phyloP scores from a whole-genome alignment of 1,140 invertebrate species.

The Camponotus pennsylvanicus region DNA sequence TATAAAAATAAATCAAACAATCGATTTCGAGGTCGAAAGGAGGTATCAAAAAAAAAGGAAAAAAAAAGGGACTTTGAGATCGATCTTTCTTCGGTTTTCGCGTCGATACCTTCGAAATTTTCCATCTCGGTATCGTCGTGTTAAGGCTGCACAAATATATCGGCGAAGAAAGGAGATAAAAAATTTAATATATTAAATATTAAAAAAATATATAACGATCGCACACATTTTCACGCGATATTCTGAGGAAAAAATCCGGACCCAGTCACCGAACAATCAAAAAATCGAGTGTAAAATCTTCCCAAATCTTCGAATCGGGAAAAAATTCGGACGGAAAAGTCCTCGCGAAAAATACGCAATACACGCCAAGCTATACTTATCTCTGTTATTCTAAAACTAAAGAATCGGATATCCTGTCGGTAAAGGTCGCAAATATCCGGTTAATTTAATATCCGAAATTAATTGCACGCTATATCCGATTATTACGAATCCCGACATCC shows the following conservation, averaged over 20 bases:
- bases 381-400: not conserved
- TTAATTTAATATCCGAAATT: constrained; percentile 33
- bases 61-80: not conserved
- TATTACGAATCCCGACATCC: constrained; percentile 8
- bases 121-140: constrained; percentile 10
- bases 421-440: constrained; percentile 14
- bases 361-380: not conserved
- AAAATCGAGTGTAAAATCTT: not conserved
- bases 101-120: constrained; percentile 8
- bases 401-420: not conserved
- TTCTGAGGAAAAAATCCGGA: constrained; percentile 1
- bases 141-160: constrained; percentile 9
- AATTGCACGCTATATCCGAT: constrained; percentile 16
- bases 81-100: not conserved
- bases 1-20: constrained; percentile 1
- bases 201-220: too few species aligned
- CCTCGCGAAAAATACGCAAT: not conserved
- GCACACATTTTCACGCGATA: too few species aligned
- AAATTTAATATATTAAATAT: constrained; percentile 3
- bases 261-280: constrained; percentile 11
- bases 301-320: not conserved
- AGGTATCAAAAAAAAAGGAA: too few species aligned
- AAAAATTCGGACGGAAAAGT: not conserved
- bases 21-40: constrained; percentile 5
- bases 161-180: not conserved